These are phyloP conservation scores for Enteromius mattozi DNA, from an alignment of 2,797 vertebrate genomes.

Conservation along the genomic window DNA sequence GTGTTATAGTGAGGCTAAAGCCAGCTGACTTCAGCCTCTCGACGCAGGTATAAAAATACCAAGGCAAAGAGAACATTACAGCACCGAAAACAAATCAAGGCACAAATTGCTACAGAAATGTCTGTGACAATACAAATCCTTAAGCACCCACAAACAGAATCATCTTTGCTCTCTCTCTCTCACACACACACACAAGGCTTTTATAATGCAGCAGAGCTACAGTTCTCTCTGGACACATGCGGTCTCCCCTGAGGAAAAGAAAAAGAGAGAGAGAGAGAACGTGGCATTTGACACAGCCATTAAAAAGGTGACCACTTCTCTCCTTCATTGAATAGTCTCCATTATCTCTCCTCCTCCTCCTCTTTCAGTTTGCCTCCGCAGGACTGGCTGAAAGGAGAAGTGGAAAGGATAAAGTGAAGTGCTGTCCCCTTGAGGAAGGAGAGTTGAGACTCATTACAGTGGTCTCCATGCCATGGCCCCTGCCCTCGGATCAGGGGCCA, in stretches of 20 bases:
- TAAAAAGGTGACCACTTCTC: slow-evolving; percentile 55
- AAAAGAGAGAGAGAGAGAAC: slow-evolving; percentile 5
- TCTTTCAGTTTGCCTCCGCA: slow-evolving; percentile 21
- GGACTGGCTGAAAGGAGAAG: slow-evolving; percentile 38
- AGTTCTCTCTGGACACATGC: slow-evolving; percentile 12
- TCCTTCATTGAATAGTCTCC: slow-evolving; percentile 48
- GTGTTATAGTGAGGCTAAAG: slow-evolving; percentile 35
- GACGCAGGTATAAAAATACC: slow-evolving; percentile 52
- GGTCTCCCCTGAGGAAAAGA: slow-evolving; percentile 2
- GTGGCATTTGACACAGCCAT: slow-evolving; percentile 52
- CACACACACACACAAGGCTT: slow-evolving; percentile 2
- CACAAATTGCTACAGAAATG: slow-evolving; percentile 49
- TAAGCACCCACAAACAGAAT: slow-evolving; percentile 4
- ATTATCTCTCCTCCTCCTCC: slow-evolving; percentile 34
- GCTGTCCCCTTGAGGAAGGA: slow-evolving; percentile 51
- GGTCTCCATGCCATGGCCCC: slow-evolving; percentile 29
- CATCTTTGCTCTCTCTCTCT: slow-evolving; percentile 4
- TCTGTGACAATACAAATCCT: slow-evolving; percentile 46
- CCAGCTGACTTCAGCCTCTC: slow-evolving; percentile 43
- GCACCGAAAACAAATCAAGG: slow-evolving; percentile 46
- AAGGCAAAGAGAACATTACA: slow-evolving; percentile 49
- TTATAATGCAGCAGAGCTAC: background rate
- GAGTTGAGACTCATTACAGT: slow-evolving; percentile 52
- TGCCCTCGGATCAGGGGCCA: slow-evolving; percentile 43
- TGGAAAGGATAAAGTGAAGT: slow-evolving; percentile 39